Evolutionary conservation across 2,888 invertebrate genomes (phyloP).

Genomic region (Oxycera nigricornis): DNA sequence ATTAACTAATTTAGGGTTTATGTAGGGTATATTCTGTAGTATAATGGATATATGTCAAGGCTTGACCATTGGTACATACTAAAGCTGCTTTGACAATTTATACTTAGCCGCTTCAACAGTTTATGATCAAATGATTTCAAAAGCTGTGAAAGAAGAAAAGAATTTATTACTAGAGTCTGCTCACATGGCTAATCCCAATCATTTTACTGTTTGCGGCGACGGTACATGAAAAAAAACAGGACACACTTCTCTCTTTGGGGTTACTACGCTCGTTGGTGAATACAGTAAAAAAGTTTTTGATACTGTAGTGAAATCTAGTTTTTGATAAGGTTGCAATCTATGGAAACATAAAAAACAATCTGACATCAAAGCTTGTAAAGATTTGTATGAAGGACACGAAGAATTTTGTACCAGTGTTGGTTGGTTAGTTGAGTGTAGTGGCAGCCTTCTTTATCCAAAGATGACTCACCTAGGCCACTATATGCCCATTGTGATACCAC

Average conservation of each 20-base stretch:
- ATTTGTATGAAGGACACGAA: neutral
- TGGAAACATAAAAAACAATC: neutral
- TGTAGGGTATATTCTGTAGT: constrained; percentile 46
- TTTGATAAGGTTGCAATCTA: neutral
- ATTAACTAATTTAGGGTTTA: neutral
- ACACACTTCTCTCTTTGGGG: neutral
- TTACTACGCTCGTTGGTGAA: neutral
- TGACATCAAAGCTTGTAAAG: neutral
- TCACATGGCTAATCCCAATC: neutral
- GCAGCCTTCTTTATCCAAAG: too few relatives aligned
- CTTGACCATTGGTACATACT: neutral
- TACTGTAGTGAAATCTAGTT: neutral
- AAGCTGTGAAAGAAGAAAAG: constrained; percentile 22
- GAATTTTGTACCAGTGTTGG: too few relatives aligned
- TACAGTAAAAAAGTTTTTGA: neutral
- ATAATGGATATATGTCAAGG: constrained; percentile 45
- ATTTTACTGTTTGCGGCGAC: neutral
- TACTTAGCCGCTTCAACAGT: constrained; percentile 36
- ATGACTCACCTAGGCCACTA: too few relatives aligned
- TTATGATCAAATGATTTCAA: constrained; percentile 10
- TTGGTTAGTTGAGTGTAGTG: too few relatives aligned
- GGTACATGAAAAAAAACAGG: neutral
- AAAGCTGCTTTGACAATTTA: constrained; percentile 2
- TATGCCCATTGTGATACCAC: too few relatives aligned
- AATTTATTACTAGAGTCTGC: neutral